Percentiles rank a stretch among this genome's conserved stretches.
phyloP scores from a whole-genome alignment of 2,113 vertebrate genomes.

The Osmerus mordax region DNA sequence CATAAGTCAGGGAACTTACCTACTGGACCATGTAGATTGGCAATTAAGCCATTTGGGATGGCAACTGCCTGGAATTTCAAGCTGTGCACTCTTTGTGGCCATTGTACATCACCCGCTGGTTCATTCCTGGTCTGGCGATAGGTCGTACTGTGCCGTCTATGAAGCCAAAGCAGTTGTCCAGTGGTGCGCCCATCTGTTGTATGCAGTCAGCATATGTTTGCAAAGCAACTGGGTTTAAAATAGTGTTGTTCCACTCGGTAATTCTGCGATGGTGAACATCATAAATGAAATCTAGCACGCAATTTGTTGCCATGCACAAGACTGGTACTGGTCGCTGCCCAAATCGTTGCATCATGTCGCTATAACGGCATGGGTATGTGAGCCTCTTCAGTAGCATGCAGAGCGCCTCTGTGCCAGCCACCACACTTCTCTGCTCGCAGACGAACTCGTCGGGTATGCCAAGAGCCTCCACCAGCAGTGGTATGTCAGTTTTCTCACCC shows the following conservation, averaged over 20 bases:
- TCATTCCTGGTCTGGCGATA: neutral
- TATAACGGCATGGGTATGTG: neutral
- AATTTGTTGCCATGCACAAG: neutral
- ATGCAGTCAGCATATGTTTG: slow-evolving; percentile 13
- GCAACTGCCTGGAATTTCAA: slow-evolving; percentile 7
- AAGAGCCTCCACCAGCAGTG: neutral
- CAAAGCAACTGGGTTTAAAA: neutral
- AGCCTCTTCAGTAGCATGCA: slow-evolving; percentile 1
- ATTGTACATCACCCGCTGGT: slow-evolving; percentile 4
- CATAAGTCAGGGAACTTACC: neutral
- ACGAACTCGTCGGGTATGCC: neutral
- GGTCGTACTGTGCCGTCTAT: slow-evolving; percentile 14
- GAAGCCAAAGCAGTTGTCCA: slow-evolving; percentile 8
- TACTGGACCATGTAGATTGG: slow-evolving; percentile 8
- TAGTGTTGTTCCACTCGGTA: slow-evolving; percentile 1
- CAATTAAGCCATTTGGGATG: slow-evolving; percentile 10
- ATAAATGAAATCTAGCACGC: neutral
- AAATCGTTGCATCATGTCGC: neutral
- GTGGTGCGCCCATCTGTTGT: slow-evolving; percentile 7
- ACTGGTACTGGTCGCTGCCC: slow-evolving; percentile 2
- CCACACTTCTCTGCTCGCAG: neutral
- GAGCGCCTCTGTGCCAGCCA: slow-evolving; percentile 1
- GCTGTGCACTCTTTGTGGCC: slow-evolving; percentile 2
- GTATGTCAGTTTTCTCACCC: neutral
- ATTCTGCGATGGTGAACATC: neutral